Percentiles rank a stretch among this genome's conserved stretches.
These are phyloP conservation scores for Abscondita cerata DNA, from an alignment of 2,888 invertebrate species.

Conservation along the genomic window DNA sequence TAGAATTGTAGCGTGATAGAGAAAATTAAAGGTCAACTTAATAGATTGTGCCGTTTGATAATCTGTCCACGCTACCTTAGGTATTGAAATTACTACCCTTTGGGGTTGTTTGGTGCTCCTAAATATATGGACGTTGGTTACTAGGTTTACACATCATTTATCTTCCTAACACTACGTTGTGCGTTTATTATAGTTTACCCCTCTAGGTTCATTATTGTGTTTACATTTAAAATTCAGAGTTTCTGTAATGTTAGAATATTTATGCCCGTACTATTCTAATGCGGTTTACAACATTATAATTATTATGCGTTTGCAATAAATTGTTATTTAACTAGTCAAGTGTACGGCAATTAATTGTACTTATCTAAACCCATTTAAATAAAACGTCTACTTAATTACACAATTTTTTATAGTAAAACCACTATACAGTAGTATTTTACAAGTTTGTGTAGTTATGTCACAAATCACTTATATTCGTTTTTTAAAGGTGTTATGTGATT, in stretches of 20 bases:
- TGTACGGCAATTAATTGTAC: too few relatives aligned
- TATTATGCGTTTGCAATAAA: too few relatives aligned
- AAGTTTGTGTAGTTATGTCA: too few relatives aligned
- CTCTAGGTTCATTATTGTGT: conserved; percentile 20
- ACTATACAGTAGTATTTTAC: too few relatives aligned
- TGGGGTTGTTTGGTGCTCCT: conserved; percentile 21
- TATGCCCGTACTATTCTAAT: conserved; percentile 9
- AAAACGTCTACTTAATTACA: too few relatives aligned
- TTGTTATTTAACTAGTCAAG: too few relatives aligned
- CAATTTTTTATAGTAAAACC: too few relatives aligned
- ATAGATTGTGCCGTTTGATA: conserved; percentile 10
- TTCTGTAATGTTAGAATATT: conserved; percentile 16
- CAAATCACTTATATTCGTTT: too few relatives aligned
- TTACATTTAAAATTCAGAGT: conserved; percentile 21
- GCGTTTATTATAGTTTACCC: conserved; percentile 21
- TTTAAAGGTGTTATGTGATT: too few relatives aligned
- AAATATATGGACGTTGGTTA: conserved; percentile 31
- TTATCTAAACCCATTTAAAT: too few relatives aligned
- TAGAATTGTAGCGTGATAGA: not conserved
- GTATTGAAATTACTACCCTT: conserved; percentile 30
- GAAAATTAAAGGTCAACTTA: conserved; percentile 8
- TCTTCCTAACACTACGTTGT: conserved; percentile 30
- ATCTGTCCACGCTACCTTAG: conserved; percentile 28
- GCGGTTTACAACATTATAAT: too few relatives aligned
- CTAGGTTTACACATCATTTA: conserved; percentile 32